A percentile compares a stretch with the other conserved stretches of the same genome.
Evolutionary conservation across 1,140 invertebrate genomes (phyloP).

Genomic region (Physella acuta): DNA sequence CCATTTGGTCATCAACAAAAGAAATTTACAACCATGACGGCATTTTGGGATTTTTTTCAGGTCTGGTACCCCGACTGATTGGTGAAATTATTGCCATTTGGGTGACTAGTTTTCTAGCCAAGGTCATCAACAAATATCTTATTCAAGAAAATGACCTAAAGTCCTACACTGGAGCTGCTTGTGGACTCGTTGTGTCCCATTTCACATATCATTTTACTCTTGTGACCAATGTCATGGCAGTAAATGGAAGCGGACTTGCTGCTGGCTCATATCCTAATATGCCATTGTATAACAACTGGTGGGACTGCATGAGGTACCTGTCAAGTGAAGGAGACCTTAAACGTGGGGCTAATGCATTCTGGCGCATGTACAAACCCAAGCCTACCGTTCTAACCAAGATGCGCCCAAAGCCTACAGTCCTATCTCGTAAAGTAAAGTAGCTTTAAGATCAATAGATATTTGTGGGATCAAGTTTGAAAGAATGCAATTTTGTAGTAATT

Average conservation of each 20-base stretch:
- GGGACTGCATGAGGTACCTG: constrained; percentile 78
- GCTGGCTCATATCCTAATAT: constrained; percentile 78
- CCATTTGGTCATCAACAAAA: constrained; percentile 71
- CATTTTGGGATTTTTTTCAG: constrained; percentile 80
- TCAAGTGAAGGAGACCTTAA: constrained; percentile 71
- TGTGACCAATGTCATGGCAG: constrained; percentile 83
- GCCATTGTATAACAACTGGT: constrained; percentile 77
- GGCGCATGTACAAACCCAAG: constrained; percentile 69
- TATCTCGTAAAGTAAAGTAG: too few species aligned
- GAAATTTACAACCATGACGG: constrained; percentile 83
- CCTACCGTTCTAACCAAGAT: background rate
- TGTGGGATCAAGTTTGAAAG: too few species aligned
- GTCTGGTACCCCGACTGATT: constrained; percentile 77
- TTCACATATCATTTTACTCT: constrained; percentile 84
- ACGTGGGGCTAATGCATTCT: constrained; percentile 79
- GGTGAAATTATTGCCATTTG: constrained; percentile 75
- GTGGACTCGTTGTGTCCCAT: constrained; percentile 70
- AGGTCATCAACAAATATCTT: constrained; percentile 56
- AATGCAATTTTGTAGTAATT: too few species aligned
- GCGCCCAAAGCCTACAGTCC: background rate
- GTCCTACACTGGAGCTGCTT: constrained; percentile 37
- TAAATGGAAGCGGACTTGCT: constrained; percentile 74
- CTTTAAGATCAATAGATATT: too few species aligned
- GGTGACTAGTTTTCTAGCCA: constrained; percentile 73
- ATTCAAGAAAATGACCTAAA: constrained; percentile 37